A percentile compares a stretch with the other conserved stretches of the same genome.
Conservation (phyloP, 2,113 vertebrate species). For the Lucifuga dentata region DNA sequence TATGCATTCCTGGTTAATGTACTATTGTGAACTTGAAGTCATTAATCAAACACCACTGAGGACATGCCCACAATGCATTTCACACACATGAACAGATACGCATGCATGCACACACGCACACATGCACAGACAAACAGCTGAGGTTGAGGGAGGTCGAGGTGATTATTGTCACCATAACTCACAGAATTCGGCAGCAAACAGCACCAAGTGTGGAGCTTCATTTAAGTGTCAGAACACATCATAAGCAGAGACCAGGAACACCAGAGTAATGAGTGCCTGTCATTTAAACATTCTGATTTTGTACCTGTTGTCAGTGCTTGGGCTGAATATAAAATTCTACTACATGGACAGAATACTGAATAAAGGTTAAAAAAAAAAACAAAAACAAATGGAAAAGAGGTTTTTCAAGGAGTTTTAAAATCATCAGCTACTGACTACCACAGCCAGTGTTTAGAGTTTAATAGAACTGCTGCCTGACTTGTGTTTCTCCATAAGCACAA, state of each 20-base stretch:
- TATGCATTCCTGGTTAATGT: constrained; percentile 74
- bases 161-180: constrained; percentile 59
- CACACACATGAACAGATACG: constrained; percentile 19
- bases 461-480: too few relatives aligned
- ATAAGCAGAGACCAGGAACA: too few relatives aligned
- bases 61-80: constrained; percentile 48
- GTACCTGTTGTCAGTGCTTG: too few relatives aligned
- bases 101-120: constrained; percentile 41
- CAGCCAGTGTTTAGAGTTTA: too few relatives aligned
- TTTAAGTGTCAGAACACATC: not conserved
- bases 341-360: too few relatives aligned
- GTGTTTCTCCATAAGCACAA: too few relatives aligned
- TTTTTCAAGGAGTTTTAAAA: too few relatives aligned
- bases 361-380: too few relatives aligned
- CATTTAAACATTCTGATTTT: constrained; percentile 11
- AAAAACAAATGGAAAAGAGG: too few relatives aligned
- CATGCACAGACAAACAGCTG: constrained; percentile 5
- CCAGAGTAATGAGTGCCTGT: not conserved
- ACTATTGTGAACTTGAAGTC: constrained; percentile 70
- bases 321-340: too few relatives aligned
- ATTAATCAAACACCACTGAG: constrained; percentile 71
- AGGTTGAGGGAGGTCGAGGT: constrained; percentile 62
- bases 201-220: constrained; percentile 1
- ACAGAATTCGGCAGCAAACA: constrained; percentile 28
- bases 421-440: too few relatives aligned